Evolutionary conservation across 2,797 vertebrate genomes (phyloP).

Genomic region (Sebastes oblongus): DNA sequence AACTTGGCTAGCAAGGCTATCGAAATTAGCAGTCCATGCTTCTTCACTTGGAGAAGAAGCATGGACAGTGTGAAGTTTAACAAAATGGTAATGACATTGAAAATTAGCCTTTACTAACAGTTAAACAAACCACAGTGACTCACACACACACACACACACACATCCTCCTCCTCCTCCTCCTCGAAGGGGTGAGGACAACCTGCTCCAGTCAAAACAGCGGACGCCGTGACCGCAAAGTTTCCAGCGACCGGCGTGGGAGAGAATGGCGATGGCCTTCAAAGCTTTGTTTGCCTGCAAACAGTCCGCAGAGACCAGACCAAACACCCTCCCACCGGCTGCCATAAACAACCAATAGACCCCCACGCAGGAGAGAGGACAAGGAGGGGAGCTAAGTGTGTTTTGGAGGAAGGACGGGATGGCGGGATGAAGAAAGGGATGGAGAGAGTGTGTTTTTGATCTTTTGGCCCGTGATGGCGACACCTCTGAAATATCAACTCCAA

Average conservation of each 20-base stretch:
- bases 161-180: neutral
- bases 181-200: constrained; percentile 5
- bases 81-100: neutral
- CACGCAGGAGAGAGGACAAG: constrained; percentile 1
- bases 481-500: constrained; percentile 9
- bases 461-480: neutral
- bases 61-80: neutral
- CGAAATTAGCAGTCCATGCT: neutral
- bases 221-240: constrained; percentile 14
- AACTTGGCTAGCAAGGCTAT: neutral
- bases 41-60: neutral
- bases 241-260: constrained; percentile 40
- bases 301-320: constrained; percentile 56
- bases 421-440: neutral
- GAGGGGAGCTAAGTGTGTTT: neutral
- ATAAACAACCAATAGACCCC: constrained; percentile 50
- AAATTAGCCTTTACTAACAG: neutral
- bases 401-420: neutral
- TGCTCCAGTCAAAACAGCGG: constrained; percentile 31
- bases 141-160: neutral
- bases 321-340: constrained; percentile 42
- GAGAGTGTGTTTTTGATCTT: neutral
- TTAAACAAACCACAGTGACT: neutral
- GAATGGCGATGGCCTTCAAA: constrained; percentile 35
- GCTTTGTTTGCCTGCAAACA: constrained; percentile 64